phyloP scores from a whole-genome alignment of 2,888 invertebrate genomes.

The Leucophora obtusa region DNA sequence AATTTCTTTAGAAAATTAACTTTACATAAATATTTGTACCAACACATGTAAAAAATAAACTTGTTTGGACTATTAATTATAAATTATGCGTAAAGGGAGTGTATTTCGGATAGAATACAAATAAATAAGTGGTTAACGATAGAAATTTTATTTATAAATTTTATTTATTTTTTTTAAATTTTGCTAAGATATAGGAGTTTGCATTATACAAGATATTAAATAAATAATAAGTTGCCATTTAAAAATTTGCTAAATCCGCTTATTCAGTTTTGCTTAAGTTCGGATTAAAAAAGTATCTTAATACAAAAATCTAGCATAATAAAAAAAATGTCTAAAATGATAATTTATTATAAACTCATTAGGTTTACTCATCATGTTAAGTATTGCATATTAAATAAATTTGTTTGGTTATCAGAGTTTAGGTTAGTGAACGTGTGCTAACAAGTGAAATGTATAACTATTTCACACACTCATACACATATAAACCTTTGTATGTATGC shows the following conservation, averaged over 20 bases:
- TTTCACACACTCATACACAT: neutral
- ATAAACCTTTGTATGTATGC: neutral
- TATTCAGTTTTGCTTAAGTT: neutral
- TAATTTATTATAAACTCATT: constrained; percentile 53
- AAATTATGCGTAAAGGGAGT: too few species aligned
- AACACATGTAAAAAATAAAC: too few species aligned
- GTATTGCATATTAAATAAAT: constrained; percentile 55
- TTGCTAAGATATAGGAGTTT: neutral
- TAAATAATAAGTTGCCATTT: neutral
- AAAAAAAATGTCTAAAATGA: constrained; percentile 35
- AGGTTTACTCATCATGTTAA: constrained; percentile 46
- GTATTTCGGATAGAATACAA: too few species aligned
- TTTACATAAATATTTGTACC: too few species aligned
- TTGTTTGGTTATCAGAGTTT: constrained; percentile 5
- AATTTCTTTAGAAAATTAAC: too few species aligned
- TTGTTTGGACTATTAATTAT: too few species aligned
- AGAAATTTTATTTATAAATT: neutral
- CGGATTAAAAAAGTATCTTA: neutral
- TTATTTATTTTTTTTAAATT: neutral
- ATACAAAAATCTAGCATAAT: constrained; percentile 1
- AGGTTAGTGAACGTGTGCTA: neutral
- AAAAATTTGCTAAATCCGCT: neutral
- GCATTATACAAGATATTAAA: neutral
- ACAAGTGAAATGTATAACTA: neutral
- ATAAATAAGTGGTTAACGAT: neutral